Conservation (phyloP, 2,797 vertebrate species). For the Morus bassanus region DNA sequence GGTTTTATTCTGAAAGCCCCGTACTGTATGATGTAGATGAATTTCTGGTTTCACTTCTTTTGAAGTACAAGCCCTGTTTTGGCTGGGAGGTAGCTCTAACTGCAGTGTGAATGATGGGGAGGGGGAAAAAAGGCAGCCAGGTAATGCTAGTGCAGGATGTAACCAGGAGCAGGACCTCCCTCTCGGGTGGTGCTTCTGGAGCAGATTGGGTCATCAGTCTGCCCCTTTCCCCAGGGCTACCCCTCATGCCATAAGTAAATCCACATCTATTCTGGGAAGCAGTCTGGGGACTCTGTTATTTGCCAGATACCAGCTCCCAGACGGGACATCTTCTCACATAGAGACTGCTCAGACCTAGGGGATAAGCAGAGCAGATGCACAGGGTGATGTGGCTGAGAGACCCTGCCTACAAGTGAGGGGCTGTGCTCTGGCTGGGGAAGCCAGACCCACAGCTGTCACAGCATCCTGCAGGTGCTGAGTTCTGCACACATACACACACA, state of each 20-base stretch:
- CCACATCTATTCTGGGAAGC: background rate
- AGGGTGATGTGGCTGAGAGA: background rate
- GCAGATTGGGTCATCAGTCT: background rate
- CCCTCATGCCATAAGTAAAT: background rate
- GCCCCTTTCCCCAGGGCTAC: background rate
- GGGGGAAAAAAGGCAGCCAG: background rate
- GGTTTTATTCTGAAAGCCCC: background rate
- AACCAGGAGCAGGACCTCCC: background rate
- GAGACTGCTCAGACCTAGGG: background rate
- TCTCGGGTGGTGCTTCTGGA: background rate
- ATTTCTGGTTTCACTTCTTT: background rate
- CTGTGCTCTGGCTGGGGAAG: background rate
- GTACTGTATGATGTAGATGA: rapidly evolving
- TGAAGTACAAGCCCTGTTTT: background rate
- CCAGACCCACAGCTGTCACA: background rate
- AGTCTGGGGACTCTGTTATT: background rate
- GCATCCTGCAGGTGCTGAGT: background rate
- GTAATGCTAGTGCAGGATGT: background rate
- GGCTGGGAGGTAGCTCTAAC: background rate
- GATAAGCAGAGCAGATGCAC: background rate
- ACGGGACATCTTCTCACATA: background rate
- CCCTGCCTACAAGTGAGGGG: background rate
- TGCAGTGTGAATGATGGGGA: rapidly evolving
- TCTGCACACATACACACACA: background rate
- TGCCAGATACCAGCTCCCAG: background rate